Conservation (phyloP, 35 echinoderm and acorn worm species). For the Heliocidaris erythrogramma region DNA sequence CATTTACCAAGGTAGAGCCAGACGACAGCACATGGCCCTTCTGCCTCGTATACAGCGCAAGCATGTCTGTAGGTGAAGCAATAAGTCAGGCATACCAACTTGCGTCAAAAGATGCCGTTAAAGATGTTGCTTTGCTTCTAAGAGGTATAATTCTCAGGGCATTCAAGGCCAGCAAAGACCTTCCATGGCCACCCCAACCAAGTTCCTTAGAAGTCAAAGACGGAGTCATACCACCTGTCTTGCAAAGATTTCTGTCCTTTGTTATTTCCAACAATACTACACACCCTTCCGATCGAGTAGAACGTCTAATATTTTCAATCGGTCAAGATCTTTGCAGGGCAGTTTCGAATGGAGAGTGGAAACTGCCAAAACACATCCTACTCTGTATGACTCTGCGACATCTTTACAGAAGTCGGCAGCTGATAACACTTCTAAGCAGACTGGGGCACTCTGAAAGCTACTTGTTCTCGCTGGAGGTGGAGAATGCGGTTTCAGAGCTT, state of each 20-base stretch:
- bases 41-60: slow-evolving; percentile 35
- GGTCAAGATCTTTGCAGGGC: slow-evolving; percentile 73
- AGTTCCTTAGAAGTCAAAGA: slow-evolving; percentile 18
- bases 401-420: slow-evolving; percentile 64
- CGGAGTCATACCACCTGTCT: background rate
- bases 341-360: slow-evolving; percentile 67
- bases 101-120: slow-evolving; percentile 18
- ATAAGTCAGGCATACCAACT: slow-evolving; percentile 50
- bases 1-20: slow-evolving; percentile 52
- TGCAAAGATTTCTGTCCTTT: background rate
- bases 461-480: slow-evolving; percentile 54
- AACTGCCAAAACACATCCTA: slow-evolving; percentile 81
- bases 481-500: slow-evolving; percentile 23
- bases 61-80: slow-evolving; percentile 44
- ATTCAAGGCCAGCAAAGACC: slow-evolving; percentile 31
- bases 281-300: background rate
- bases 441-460: slow-evolving; percentile 59
- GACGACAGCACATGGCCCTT: background rate
- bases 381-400: slow-evolving; percentile 63
- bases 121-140: slow-evolving; percentile 50
- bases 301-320: slow-evolving; percentile 11
- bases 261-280: background rate
- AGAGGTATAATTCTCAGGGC: background rate
- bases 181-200: slow-evolving; percentile 55
- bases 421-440: slow-evolving; percentile 58